These are phyloP conservation scores for Acanthiza pusilla DNA, from an alignment of 2,797 vertebrate species.

Conservation along the genomic window DNA sequence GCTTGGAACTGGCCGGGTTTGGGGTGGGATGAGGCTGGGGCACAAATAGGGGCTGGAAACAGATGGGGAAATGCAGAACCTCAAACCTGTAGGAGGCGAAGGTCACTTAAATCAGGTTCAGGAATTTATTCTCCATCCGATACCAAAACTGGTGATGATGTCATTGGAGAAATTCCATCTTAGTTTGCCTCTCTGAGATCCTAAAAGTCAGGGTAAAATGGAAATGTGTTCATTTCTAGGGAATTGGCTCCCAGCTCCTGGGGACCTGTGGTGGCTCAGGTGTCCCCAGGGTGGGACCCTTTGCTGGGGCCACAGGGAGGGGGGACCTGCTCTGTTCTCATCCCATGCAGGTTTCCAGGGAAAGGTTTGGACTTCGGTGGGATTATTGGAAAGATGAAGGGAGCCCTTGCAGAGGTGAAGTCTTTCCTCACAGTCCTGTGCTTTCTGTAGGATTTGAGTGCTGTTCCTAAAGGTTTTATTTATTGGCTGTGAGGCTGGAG, in stretches of 20 bases:
- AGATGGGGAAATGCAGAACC: neutral
- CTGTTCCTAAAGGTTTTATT: neutral
- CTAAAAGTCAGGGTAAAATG: neutral
- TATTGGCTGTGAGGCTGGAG: neutral
- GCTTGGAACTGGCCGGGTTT: neutral
- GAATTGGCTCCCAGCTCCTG: neutral
- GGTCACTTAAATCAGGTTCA: neutral
- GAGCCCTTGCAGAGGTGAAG: neutral
- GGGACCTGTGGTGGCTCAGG: neutral
- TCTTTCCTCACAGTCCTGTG: fast-evolving
- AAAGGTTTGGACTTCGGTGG: neutral
- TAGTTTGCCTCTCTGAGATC: neutral
- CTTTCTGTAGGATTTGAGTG: neutral
- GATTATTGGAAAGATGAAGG: neutral
- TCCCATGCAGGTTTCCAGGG: neutral
- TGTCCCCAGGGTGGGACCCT: neutral
- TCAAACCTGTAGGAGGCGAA: fast-evolving
- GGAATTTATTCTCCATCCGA: fast-evolving
- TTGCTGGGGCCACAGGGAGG: neutral
- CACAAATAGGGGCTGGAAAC: neutral
- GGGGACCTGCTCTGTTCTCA: neutral
- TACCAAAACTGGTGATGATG: neutral
- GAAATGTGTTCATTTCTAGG: neutral
- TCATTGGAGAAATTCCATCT: neutral
- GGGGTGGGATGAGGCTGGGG: neutral